Conservation (phyloP, 2,797 vertebrate species). For the Serranus cabrilla region DNA sequence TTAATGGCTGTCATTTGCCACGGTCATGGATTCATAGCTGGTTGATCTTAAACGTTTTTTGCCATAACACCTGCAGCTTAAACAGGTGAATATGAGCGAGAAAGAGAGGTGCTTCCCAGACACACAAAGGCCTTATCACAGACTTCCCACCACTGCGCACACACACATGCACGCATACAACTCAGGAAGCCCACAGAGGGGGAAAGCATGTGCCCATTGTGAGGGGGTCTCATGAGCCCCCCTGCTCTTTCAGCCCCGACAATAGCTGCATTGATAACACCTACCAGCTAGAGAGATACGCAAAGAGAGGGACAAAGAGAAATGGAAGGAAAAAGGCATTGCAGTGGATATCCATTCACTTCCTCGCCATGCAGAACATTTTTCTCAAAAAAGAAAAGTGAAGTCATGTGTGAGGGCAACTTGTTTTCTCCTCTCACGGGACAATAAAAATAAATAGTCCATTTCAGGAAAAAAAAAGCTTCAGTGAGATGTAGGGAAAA, state of each 20-base stretch:
- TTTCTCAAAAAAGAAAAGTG: slow-evolving; percentile 16
- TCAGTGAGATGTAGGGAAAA: not conserved
- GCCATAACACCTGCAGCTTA: slow-evolving; percentile 63
- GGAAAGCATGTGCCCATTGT: slow-evolving; percentile 76
- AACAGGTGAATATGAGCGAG: slow-evolving; percentile 57
- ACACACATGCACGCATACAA: slow-evolving; percentile 29
- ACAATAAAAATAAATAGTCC: slow-evolving; percentile 11
- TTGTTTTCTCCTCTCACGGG: slow-evolving; percentile 14
- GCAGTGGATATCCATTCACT: slow-evolving; percentile 28
- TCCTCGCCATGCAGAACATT: slow-evolving; percentile 30
- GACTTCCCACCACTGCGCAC: slow-evolving; percentile 39
- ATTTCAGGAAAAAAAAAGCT: not conserved
- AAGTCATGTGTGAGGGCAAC: slow-evolving; percentile 3
- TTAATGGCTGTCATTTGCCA: slow-evolving; percentile 7
- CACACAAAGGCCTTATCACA: slow-evolving; percentile 57
- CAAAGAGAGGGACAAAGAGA: slow-evolving; percentile 58
- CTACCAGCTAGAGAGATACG: slow-evolving; percentile 59
- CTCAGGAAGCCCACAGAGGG: slow-evolving; percentile 55
- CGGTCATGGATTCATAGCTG: slow-evolving; percentile 26
- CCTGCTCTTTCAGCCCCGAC: slow-evolving; percentile 71
- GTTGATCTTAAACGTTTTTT: slow-evolving; percentile 29
- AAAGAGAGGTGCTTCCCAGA: slow-evolving; percentile 64
- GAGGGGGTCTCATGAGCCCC: slow-evolving; percentile 69
- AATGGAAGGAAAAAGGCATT: slow-evolving; percentile 35
- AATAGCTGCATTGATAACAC: slow-evolving; percentile 78